These are phyloP conservation scores for Chrysopilus asiliformis DNA, from an alignment of 2,888 invertebrate species.

Conservation along the genomic window DNA sequence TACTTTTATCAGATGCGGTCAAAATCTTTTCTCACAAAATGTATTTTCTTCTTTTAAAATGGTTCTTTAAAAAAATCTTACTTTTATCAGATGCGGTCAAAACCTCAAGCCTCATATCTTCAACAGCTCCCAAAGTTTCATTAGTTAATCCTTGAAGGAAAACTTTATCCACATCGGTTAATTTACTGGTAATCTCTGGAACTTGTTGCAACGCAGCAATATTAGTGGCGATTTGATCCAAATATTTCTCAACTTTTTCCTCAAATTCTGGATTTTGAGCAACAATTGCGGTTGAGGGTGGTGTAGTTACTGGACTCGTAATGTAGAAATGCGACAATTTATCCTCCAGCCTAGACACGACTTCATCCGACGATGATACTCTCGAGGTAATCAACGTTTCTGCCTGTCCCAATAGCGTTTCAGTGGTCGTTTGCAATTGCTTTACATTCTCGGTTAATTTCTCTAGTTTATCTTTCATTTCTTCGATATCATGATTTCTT, in stretches of 20 bases:
- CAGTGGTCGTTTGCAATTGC: constrained; percentile 22
- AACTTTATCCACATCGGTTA: constrained; percentile 35
- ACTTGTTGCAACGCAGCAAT: constrained; percentile 21
- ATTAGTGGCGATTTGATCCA: constrained; percentile 36
- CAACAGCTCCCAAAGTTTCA: constrained; percentile 45
- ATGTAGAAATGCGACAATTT: constrained; percentile 27
- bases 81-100: constrained; percentile 37
- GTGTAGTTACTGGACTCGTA: constrained; percentile 14
- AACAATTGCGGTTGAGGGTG: constrained; percentile 20
- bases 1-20: constrained; percentile 39
- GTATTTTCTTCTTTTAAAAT: no score
- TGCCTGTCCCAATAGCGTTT: constrained; percentile 23
- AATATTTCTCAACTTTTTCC: constrained; percentile 34
- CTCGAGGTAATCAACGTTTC: constrained; percentile 23
- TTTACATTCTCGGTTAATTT: constrained; percentile 22
- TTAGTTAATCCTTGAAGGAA: constrained; percentile 46
- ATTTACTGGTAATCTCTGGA: constrained; percentile 22
- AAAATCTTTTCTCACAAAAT: no score
- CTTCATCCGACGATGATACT: constrained; percentile 25
- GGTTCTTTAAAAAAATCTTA: no score
- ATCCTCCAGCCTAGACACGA: constrained; percentile 27
- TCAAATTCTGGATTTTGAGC: constrained; percentile 35
- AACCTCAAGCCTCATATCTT: constrained; percentile 40
- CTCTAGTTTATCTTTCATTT: constrained; percentile 24
- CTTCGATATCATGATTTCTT: constrained; percentile 13